phyloP scores from a whole-genome alignment of 1,140 invertebrate species.

The Bombus picipes region DNA sequence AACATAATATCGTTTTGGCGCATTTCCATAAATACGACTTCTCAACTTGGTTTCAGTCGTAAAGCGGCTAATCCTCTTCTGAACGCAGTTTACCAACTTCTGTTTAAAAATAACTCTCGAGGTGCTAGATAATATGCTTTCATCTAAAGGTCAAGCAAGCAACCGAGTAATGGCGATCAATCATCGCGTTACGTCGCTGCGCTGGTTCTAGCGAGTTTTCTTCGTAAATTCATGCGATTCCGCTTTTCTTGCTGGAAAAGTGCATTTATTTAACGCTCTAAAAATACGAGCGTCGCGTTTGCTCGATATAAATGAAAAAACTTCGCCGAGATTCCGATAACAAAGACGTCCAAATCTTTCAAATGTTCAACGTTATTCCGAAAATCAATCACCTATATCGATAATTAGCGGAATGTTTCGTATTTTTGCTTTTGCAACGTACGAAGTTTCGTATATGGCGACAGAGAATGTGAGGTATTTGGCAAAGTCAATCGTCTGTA shows the following conservation, averaged over 20 bases:
- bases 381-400: background rate
- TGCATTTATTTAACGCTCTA: background rate
- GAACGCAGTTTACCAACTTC: slow-evolving; percentile 11
- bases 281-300: background rate
- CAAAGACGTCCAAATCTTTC: background rate
- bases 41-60: background rate
- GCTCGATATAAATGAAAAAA: background rate
- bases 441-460: too few species aligned
- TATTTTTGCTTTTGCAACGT: too few species aligned
- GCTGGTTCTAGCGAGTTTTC: background rate
- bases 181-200: background rate
- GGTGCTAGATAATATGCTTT: slow-evolving; percentile 13
- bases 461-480: too few species aligned
- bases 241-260: background rate
- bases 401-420: too few species aligned
- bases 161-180: slow-evolving; percentile 14
- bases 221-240: background rate
- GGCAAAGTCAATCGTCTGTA: too few species aligned
- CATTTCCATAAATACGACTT: background rate
- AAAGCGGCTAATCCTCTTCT: slow-evolving; percentile 13
- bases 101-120: background rate
- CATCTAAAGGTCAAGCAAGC: slow-evolving; percentile 15
- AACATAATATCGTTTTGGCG: background rate
- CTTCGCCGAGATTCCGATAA: background rate
- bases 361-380: background rate